Evolutionary conservation across 2,113 vertebrate species (phyloP).

Genomic region (Hymenochirus boettgeri): DNA sequence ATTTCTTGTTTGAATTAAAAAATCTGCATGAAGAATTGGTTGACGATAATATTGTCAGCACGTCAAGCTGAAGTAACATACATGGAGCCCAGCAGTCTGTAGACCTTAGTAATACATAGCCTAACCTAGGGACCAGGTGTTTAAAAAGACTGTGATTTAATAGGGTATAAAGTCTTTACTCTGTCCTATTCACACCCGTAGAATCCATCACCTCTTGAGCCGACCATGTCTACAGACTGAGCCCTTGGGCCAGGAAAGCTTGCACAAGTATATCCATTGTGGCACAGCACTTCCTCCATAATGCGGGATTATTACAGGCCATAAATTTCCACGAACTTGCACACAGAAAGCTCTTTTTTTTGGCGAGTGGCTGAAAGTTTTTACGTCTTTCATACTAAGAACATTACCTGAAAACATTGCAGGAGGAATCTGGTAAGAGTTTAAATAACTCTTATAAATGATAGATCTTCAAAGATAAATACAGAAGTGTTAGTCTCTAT

Average conservation of each 20-base stretch:
- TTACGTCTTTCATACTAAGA: slow-evolving; percentile 30
- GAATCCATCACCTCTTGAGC: slow-evolving; percentile 4
- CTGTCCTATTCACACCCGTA: not conserved
- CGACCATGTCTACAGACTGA: not conserved
- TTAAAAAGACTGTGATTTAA: slow-evolving; percentile 10
- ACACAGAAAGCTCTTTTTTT: slow-evolving; percentile 11
- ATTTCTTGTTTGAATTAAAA: no score
- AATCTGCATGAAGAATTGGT: no score
- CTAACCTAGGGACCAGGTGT: slow-evolving; percentile 14
- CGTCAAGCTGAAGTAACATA: no score
- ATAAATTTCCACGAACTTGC: slow-evolving; percentile 29
- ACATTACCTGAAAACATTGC: slow-evolving; percentile 26
- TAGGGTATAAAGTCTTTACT: not conserved
- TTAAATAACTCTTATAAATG: slow-evolving; percentile 6
- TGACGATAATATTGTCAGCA: no score
- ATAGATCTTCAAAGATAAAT: not conserved
- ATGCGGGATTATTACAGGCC: slow-evolving; percentile 25
- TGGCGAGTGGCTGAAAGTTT: slow-evolving; percentile 3
- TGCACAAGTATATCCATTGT: slow-evolving; percentile 34
- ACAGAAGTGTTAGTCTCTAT: not conserved
- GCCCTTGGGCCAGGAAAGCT: slow-evolving; percentile 4
- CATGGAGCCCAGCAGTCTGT: no score
- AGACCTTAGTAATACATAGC: no score
- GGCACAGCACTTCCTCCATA: slow-evolving; percentile 19
- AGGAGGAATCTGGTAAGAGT: slow-evolving; percentile 14